Percentiles rank a stretch among this genome's conserved stretches.
Evolutionary conservation across 2,888 invertebrate species (phyloP).

Genomic region (Chrysotoxum bicinctum): DNA sequence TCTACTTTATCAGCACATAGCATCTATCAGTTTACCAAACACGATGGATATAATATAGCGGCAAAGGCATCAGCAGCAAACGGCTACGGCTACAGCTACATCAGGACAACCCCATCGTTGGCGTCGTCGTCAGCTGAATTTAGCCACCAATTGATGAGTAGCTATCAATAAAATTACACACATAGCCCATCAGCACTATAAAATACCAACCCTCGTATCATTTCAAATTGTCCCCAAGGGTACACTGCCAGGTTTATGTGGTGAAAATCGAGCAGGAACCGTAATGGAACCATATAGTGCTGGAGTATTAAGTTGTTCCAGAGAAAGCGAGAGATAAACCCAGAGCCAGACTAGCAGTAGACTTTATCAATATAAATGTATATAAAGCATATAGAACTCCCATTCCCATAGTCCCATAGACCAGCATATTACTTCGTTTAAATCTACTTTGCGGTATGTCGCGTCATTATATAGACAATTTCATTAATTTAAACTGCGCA

Average conservation of each 20-base stretch:
- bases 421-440: conserved; percentile 72
- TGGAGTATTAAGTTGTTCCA: conserved; percentile 39
- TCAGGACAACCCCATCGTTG: conserved; percentile 58
- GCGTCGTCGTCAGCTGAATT: conserved; percentile 62
- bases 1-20: conserved; percentile 21
- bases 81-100: background rate
- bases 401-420: conserved; percentile 49
- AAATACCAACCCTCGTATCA: conserved; percentile 57
- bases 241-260: conserved; percentile 67
- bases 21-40: background rate
- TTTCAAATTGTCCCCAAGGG: conserved; percentile 68
- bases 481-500: conserved; percentile 71
- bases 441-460: conserved; percentile 69
- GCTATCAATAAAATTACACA: conserved; percentile 73
- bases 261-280: conserved; percentile 62
- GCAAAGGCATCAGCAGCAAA: background rate
- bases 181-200: conserved; percentile 66
- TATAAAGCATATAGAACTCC: background rate
- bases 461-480: conserved; percentile 69
- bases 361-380: background rate
- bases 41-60: conserved; percentile 5
- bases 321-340: background rate
- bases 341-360: conserved; percentile 18
- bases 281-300: conserved; percentile 36
- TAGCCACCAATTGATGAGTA: conserved; percentile 72